These are phyloP conservation scores for Neoitamus cyanurus DNA, from an alignment of 2,888 invertebrate genomes.

Conservation along the genomic window DNA sequence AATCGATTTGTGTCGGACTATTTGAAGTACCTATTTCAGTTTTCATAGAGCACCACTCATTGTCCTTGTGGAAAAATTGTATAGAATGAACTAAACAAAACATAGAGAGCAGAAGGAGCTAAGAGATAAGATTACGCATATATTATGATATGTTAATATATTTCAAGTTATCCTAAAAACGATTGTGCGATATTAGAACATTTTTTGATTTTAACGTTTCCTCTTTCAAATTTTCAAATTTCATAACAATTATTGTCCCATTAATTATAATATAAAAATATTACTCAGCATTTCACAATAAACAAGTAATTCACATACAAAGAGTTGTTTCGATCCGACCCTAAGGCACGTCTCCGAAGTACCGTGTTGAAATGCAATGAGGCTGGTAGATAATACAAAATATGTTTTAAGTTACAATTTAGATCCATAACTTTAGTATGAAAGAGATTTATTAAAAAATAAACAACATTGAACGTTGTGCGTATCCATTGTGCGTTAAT, in stretches of 20 bases:
- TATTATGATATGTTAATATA: not conserved
- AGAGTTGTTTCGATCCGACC: not conserved
- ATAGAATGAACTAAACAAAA: not conserved
- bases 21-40: too few species aligned
- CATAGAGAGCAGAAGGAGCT: not conserved
- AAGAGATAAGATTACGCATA: not conserved
- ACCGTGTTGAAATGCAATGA: not conserved
- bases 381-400: not conserved
- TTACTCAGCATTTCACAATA: not conserved
- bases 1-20: too few species aligned
- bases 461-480: slow-evolving; percentile 6
- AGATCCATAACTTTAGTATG: not conserved
- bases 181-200: not conserved
- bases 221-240: not conserved
- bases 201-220: not conserved
- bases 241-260: not conserved
- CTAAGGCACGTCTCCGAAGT: too few species aligned
- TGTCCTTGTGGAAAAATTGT: not conserved
- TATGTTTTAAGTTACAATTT: not conserved
- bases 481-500: slow-evolving; percentile 24
- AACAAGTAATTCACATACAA: not conserved
- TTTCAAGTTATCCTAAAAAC: not conserved
- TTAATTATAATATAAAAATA: not conserved
- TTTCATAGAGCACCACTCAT: not conserved
- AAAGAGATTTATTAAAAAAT: not conserved